These are phyloP conservation scores for Epinotia ramella DNA, from an alignment of 2,888 invertebrate species.

Conservation along the genomic window DNA sequence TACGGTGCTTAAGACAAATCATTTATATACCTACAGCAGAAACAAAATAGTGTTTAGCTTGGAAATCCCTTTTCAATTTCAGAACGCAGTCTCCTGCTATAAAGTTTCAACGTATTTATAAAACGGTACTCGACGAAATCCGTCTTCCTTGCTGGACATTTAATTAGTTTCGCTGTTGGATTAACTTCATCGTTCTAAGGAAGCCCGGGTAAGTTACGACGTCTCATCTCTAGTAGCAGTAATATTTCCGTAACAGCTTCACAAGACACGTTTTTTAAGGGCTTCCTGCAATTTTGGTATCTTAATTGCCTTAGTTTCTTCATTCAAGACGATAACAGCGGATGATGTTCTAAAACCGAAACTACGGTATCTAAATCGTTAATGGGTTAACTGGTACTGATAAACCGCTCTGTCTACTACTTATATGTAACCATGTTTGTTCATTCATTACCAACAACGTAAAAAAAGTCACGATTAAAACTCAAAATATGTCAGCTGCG, in stretches of 20 bases:
- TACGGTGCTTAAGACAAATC: not conserved
- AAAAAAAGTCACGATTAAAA: too few relatives aligned
- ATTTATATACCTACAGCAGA: not conserved
- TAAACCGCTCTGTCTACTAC: not conserved
- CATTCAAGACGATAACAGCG: conserved; percentile 9
- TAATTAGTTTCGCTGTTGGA: conserved; percentile 65
- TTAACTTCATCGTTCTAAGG: conserved; percentile 54
- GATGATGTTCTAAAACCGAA: not conserved
- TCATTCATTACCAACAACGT: too few relatives aligned
- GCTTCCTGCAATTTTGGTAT: conserved; percentile 13
- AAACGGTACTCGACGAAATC: conserved; percentile 52
- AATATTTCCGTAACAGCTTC: conserved; percentile 24
- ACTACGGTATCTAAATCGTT: not conserved
- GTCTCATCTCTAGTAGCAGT: conserved; percentile 12
- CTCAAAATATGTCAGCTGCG: too few relatives aligned
- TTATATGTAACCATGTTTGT: too few relatives aligned
- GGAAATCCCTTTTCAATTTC: not conserved
- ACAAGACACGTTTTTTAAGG: conserved; percentile 14
- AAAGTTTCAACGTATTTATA: conserved; percentile 46
- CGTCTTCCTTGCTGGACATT: conserved; percentile 58
- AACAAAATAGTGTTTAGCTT: conserved; percentile 7
- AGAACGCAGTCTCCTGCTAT: conserved; percentile 9
- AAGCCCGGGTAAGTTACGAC: conserved; percentile 30
- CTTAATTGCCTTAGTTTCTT: conserved; percentile 4
- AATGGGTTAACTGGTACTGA: not conserved